Evolutionary conservation across 2,888 invertebrate genomes (phyloP).

Genomic region (Pammene aurita): DNA sequence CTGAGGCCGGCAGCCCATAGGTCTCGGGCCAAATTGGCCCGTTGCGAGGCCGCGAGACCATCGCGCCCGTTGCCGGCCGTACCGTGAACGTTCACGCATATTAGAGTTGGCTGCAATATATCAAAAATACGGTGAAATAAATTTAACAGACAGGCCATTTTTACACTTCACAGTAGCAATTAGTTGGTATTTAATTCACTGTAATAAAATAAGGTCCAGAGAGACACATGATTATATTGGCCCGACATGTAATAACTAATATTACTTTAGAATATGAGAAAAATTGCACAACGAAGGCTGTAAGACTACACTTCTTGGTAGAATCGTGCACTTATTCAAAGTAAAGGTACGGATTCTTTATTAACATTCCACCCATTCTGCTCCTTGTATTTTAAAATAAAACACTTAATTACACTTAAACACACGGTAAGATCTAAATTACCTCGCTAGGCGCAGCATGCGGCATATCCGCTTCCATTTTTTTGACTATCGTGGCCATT

Average conservation of each 20-base stretch:
- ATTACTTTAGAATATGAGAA: too few species aligned
- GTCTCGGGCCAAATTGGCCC: constrained; percentile 65
- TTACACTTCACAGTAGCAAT: too few species aligned
- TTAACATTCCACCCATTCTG: neutral
- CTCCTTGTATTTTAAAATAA: too few species aligned
- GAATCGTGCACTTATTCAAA: too few species aligned
- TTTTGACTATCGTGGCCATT: constrained; percentile 85
- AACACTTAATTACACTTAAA: neutral
- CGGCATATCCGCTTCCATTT: constrained; percentile 84
- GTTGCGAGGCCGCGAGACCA: constrained; percentile 53
- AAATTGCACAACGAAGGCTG: too few species aligned
- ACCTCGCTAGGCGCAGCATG: constrained; percentile 81
- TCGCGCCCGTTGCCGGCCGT: constrained; percentile 58
- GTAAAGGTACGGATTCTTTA: too few species aligned
- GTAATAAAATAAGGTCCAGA: too few species aligned
- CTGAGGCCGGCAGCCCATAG: constrained; percentile 89
- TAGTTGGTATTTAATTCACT: too few species aligned
- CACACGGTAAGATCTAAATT: neutral
- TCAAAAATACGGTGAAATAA: constrained; percentile 1
- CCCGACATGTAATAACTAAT: too few species aligned
- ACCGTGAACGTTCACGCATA: constrained; percentile 66
- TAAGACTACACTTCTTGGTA: too few species aligned
- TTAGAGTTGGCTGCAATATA: constrained; percentile 55
- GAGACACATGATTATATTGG: too few species aligned
- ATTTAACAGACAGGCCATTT: too few species aligned